Base-by-base conservation (phyloP, 2,797 vertebrate species). In the Microctenopoma steveboyesi region DNA sequence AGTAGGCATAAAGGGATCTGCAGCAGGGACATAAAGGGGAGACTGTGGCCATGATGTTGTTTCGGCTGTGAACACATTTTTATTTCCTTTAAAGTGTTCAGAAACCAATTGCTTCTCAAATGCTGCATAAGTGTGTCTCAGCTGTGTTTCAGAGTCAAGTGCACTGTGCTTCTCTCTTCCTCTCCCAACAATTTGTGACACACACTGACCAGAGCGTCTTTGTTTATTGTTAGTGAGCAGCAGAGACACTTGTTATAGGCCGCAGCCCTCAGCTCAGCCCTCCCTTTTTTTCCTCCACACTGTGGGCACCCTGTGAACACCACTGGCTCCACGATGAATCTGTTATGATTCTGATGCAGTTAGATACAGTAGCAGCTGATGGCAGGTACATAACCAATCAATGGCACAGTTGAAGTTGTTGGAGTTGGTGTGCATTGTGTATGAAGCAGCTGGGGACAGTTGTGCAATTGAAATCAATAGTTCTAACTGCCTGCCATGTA, bases 401-500 rank as follows among this genome's bases (percentile, higher is more conserved):
- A 69, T 76, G 45, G 11, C 9, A 22, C 22, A 16, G 66, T 57
- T 79, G 76, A 79, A 80, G 63, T 83, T 81, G 88, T 66, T 22
- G 22, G 22, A 53, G 69, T 72, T 74, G 40, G 51, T 79, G 57
- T 74, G 22, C 74, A 16, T 53, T 46, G 51, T 65, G 64, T 71
- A 66, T 64, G 53, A 72, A 78, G 37, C 69, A 78, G 62, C 65
- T 53, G 25, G 43, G 43, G 56, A 66, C 48, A 28, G 84, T 88
- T 92, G 75, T 92, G 83, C 89, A 90, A 92, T 78, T 76, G 69
- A 65, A 77, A 89, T 93, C 91, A 91, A 92, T 93, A 86, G 72
- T 83, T 47, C 80, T 46, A 76, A 83, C 69, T 60, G 76, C 70
- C 74, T 67, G 65, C 74, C 83, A 74, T 56, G 85, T 77, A 86